phyloP scores from a whole-genome alignment of 2,797 vertebrate genomes.

The Acestrorhynchus altus region DNA sequence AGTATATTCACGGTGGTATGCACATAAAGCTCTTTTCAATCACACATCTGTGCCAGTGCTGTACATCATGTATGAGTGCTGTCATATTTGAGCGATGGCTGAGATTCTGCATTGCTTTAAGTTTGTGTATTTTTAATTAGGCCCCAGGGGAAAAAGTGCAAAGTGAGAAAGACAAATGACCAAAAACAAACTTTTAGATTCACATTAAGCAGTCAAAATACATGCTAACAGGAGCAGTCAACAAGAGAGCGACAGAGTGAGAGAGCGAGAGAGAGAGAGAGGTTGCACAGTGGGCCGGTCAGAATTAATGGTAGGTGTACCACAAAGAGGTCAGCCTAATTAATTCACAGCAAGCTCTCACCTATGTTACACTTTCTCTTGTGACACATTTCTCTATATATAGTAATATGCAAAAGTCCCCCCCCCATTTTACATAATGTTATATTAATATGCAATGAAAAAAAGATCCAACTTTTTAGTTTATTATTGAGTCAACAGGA shows the following conservation, averaged over 20 bases:
- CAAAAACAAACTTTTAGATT: slow-evolving; percentile 36
- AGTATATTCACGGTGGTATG: slow-evolving; percentile 13
- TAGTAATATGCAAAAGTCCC: too few species aligned
- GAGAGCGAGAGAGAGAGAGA: neutral
- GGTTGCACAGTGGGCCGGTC: neutral
- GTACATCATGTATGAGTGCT: slow-evolving; percentile 41
- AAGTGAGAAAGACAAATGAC: slow-evolving; percentile 31
- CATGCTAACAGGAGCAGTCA: slow-evolving; percentile 18
- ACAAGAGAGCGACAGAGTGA: neutral
- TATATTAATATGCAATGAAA: too few species aligned
- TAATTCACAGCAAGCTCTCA: too few species aligned
- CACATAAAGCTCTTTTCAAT: slow-evolving; percentile 48
- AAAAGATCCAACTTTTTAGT: too few species aligned
- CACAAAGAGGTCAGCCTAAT: neutral
- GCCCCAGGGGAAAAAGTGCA: slow-evolving; percentile 27
- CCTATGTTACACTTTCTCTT: neutral
- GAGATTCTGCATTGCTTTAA: neutral
- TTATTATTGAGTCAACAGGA: too few species aligned
- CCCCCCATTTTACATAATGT: too few species aligned
- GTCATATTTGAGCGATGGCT: slow-evolving; percentile 33
- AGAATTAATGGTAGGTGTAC: slow-evolving; percentile 8
- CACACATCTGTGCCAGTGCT: slow-evolving; percentile 34
- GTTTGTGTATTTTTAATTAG: slow-evolving; percentile 14
- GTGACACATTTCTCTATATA: neutral
- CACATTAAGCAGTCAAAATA: slow-evolving; percentile 26